Base-by-base conservation (phyloP, 2,888 invertebrate genomes). In the Andrena haemorrhoa region DNA sequence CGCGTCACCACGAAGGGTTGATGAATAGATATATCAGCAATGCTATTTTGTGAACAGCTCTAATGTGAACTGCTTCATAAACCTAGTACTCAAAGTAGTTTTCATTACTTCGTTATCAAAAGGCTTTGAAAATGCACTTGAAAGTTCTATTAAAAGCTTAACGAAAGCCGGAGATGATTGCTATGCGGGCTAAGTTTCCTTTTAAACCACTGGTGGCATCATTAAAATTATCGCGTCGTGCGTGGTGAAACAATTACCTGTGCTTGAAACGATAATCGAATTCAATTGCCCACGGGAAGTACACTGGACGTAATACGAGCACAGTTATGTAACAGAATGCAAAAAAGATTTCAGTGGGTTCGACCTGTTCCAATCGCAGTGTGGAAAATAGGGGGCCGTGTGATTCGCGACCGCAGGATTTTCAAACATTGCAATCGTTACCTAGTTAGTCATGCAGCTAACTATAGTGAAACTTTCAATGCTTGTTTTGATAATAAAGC, bases 311-410 rank as follows among this genome's bases (percentile, higher is more conserved):
- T 53, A 70, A 56, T 53, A n/a, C 29, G 26, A 49, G 26, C 51
- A 61, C 51, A 69, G 53, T 63, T 64, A 53, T 41, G 35, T 53
- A 35, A 35, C 41, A 10, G n/a, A 69, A 75, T 29, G 20, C 20
- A 53, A 75, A 51, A 68, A 26, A 12, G 51, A 12, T 31, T 61
- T 10, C 29, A 35, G 20, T 41, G 23, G 20, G 31, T 60, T 58
- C 41, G 58, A 47, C 26, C 31, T 23, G 41, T 26, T 69, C 20
- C 3, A 66, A 68, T 60, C 10, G 10, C 20, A 26, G 12, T 3
- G 12, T 35, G 61, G 20, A 53, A 29, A 75, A 49, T 35, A 31
- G 26, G 2, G 65, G 29, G 10, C 10, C 49, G n/a, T 35, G 20
- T 35, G 49, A 68, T 26, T 23, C 49, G 31, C 12, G 53, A 64